These are phyloP conservation scores for Portevinia maculata DNA, from an alignment of 2,888 invertebrate species.

Conservation along the genomic window DNA sequence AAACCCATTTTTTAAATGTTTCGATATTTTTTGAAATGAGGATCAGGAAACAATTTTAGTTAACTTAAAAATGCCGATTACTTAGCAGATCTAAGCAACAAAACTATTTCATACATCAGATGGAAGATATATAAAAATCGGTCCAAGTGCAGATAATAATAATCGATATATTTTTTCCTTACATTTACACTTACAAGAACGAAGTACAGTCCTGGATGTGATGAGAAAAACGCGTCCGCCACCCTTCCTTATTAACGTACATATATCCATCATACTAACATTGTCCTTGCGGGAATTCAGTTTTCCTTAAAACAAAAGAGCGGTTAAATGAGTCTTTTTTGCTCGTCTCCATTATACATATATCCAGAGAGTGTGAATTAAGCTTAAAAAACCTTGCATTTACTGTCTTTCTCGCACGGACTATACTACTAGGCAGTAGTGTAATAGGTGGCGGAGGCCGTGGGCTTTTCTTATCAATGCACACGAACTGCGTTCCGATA, in stretches of 20 bases:
- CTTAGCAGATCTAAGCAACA: no score
- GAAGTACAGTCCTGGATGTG: slow-evolving; percentile 69
- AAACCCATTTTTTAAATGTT: no score
- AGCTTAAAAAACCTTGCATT: slow-evolving; percentile 49
- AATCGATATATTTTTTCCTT: slow-evolving; percentile 64
- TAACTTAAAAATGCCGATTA: not conserved
- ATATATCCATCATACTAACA: slow-evolving; percentile 62
- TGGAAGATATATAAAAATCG: slow-evolving; percentile 13
- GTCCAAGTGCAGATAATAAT: slow-evolving; percentile 52
- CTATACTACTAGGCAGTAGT: no score
- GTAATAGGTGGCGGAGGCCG: no score
- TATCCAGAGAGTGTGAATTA: slow-evolving; percentile 27
- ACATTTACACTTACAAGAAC: slow-evolving; percentile 58
- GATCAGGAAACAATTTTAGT: not conserved
- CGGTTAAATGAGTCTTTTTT: slow-evolving; percentile 38
- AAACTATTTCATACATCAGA: not conserved
- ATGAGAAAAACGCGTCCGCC: slow-evolving; percentile 59
- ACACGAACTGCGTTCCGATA: slow-evolving; percentile 41
- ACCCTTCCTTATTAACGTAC: slow-evolving; percentile 51
- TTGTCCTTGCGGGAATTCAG: slow-evolving; percentile 70
- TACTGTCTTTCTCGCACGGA: not conserved
- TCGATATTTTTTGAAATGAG: no score
- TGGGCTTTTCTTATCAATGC: slow-evolving; percentile 64
- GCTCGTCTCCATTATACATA: not conserved
- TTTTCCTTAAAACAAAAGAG: slow-evolving; percentile 69